These are phyloP conservation scores for Pachycephala philippinensis DNA, from an alignment of 2,113 vertebrate genomes.

Conservation along the genomic window DNA sequence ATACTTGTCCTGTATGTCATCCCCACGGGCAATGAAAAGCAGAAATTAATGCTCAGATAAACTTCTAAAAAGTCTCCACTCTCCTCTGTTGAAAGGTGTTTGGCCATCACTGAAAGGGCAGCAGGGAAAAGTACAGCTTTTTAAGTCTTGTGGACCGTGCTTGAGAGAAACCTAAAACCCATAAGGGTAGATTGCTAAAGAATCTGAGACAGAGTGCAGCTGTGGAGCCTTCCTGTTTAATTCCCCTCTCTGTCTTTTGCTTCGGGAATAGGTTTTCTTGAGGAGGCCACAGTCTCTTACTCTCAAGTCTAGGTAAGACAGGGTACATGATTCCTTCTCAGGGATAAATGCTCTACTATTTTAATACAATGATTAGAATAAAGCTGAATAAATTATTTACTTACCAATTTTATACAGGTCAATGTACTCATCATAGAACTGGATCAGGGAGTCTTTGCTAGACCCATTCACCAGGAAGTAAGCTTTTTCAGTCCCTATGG, in stretches of 20 bases:
- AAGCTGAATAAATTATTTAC: background rate
- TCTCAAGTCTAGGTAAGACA: background rate
- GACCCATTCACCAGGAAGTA: constrained; percentile 47
- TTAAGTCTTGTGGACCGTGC: background rate
- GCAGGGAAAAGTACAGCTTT: background rate
- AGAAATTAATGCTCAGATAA: background rate
- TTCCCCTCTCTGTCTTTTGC: background rate
- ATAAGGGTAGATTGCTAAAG: background rate
- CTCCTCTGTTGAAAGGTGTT: background rate
- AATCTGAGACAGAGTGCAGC: background rate
- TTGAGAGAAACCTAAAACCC: background rate
- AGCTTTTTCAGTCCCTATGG: accelerated
- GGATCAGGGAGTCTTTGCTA: background rate
- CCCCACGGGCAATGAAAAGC: background rate
- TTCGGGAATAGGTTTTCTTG: background rate
- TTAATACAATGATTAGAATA: background rate
- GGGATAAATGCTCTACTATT: background rate
- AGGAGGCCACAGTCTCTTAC: background rate
- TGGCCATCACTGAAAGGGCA: background rate
- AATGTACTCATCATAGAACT: background rate
- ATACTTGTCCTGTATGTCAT: background rate
- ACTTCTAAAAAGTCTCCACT: background rate
- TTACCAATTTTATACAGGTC: constrained; percentile 13
- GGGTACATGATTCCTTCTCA: background rate
- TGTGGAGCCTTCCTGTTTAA: background rate